Evolutionary conservation across 2,888 invertebrate genomes (phyloP), one percentile per base, ranked within the genome.

Genomic region (Coleophora flavipennella): DNA sequence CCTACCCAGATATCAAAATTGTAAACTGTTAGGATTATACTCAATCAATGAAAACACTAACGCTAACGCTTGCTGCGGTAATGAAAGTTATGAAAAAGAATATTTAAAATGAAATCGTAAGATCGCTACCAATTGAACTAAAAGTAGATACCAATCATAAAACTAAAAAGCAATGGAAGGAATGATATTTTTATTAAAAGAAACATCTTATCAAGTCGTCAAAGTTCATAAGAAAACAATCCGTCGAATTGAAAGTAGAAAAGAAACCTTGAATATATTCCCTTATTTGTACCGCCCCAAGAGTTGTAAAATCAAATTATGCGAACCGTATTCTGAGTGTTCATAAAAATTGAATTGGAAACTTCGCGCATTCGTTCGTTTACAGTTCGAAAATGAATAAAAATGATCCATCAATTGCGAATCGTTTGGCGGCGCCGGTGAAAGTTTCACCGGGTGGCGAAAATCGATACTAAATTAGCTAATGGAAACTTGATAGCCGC

Each of bases 401-500:
- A 76, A 76, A 71, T 74, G 70, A 80, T 79, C 77, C 74, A 80
- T 81, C 79, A 79, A 72, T 68, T 68, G 50, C 51, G 62, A 62
- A 75, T 70, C 63, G 65, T 51, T 60, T 57, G 55, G 55, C 58
- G 55, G 55, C 53, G 50, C 54, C 56, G 56, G 58, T 50, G 61
- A 62, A 73, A 68, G 62, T 73, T 71, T 63, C 67, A 59, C 71
- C 66, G 68, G 62, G 53, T 55, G 57, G 55, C 41, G 50, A 53
- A 62, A 67, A 68, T 68, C 81, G 74, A 81, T 80, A 75, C 60
- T 70, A 73, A 80, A 83, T 83, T 83, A 83, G 80, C 79, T 81
- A 83, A 83, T 81, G 81, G 80, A 81, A 83, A 81, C 76, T 80
- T 81, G 83, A 83, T 81, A 78, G 79, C 72, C 63, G 53, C 57